These are phyloP conservation scores for Anastrepha obliqua DNA, from an alignment of 1,140 invertebrate genomes.

Conservation along the genomic window DNA sequence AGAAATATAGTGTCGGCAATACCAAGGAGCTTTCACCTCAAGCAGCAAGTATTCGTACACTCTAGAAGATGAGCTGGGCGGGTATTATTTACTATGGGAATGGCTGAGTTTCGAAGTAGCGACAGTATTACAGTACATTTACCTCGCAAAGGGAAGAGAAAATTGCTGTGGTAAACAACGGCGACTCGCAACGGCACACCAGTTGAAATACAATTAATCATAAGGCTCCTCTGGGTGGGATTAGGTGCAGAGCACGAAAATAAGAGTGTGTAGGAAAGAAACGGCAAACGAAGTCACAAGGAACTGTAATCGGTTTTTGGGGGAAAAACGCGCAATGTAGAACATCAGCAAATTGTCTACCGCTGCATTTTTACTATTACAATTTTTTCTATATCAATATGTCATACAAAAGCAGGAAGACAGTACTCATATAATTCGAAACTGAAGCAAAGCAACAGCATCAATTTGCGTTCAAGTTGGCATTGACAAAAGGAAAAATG, in stretches of 20 bases:
- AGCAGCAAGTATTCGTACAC: neutral
- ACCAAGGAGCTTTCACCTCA: conserved; percentile 8
- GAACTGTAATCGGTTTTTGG: neutral
- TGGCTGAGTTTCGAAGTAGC: neutral
- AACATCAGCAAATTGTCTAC: conserved; percentile 1
- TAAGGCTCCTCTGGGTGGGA: conserved; percentile 23
- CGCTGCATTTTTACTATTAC: neutral
- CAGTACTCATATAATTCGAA: neutral
- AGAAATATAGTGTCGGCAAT: neutral
- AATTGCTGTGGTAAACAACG: neutral
- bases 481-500: neutral
- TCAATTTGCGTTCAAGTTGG: neutral
- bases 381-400: neutral
- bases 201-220: conserved; percentile 32
- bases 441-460: neutral
- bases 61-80: neutral
- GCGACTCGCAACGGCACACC: neutral
- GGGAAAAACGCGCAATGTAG: neutral
- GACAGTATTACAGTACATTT: conserved; percentile 1
- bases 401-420: neutral
- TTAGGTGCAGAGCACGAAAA: neutral
- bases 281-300: neutral
- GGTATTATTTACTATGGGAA: neutral
- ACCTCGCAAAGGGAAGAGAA: neutral
- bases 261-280: neutral